Conservation (phyloP, 2,113 vertebrate genomes). For the Eurystomus gularis region DNA sequence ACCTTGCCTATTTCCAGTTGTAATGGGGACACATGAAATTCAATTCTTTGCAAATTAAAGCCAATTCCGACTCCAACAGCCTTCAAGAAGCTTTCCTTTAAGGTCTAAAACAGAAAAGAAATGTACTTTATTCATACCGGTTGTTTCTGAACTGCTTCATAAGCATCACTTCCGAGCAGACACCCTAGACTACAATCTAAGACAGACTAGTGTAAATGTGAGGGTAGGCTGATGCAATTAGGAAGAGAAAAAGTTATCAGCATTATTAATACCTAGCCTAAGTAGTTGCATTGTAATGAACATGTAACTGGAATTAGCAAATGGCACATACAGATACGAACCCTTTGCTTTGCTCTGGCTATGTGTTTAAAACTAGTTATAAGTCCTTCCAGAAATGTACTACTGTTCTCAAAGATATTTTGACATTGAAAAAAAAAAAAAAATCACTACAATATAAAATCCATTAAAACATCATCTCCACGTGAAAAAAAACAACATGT, state of each 20-base stretch:
- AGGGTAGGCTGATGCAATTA: not conserved
- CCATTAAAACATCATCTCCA: not conserved
- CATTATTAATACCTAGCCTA: not conserved
- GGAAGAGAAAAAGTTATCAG: not conserved
- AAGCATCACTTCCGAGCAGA: not conserved
- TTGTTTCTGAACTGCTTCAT: not conserved
- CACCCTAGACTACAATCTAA: not conserved
- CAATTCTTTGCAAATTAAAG: conserved; percentile 90
- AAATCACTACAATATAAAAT: not conserved
- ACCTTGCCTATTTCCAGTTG: conserved; percentile 76
- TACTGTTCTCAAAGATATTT: not conserved
- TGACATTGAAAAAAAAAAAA: not conserved
- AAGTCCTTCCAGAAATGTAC: not conserved
- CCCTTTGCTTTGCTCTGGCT: not conserved
- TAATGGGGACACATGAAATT: conserved; percentile 85
- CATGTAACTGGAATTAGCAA: not conserved
- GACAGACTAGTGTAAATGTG: not conserved
- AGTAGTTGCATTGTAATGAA: not conserved
- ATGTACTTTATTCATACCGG: not conserved
- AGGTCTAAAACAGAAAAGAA: conserved; percentile 74
- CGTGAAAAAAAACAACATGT: not conserved
- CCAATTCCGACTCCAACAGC: conserved; percentile 91
- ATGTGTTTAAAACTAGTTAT: not conserved
- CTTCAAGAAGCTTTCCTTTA: conserved; percentile 98
- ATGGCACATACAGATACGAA: not conserved